A percentile compares a stretch with the other conserved stretches of the same genome.
Evolutionary conservation across 2,888 invertebrate genomes (phyloP).

Genomic region (Myopa testacea): DNA sequence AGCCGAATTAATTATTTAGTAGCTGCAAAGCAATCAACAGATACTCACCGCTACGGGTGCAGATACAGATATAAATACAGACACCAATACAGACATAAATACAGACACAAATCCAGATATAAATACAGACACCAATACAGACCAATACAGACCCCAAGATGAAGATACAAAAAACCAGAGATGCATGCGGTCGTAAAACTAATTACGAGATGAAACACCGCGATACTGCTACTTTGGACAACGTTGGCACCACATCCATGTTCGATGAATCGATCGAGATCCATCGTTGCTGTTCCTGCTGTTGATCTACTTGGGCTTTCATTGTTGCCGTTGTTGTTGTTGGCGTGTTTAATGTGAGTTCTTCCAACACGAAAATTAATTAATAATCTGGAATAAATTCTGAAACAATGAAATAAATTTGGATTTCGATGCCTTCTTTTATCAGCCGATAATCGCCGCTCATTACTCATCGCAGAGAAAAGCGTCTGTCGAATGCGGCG

Average conservation of each 20-base stretch:
- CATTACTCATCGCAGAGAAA: slow-evolving; percentile 63
- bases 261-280: not conserved
- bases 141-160: no score
- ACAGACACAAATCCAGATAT: not conserved
- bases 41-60: not conserved
- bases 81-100: no score
- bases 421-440: slow-evolving; percentile 54
- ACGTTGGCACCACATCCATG: not conserved
- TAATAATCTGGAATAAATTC: slow-evolving; percentile 39
- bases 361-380: slow-evolving; percentile 30
- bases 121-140: no score
- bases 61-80: slow-evolving; percentile 29
- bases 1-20: slow-evolving; percentile 5
- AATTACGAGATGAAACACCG: slow-evolving; percentile 58
- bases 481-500: not conserved
- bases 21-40: slow-evolving; percentile 25
- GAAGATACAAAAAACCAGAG: slow-evolving; percentile 25
- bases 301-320: not conserved
- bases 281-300: not conserved
- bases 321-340: slow-evolving; percentile 6
- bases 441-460: slow-evolving; percentile 65
- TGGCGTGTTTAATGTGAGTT: slow-evolving; percentile 12
- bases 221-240: not conserved
- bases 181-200: slow-evolving; percentile 55
- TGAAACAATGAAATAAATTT: slow-evolving; percentile 59